Conservation (phyloP, 2,888 invertebrate species). For the Orthosia gothica region DNA sequence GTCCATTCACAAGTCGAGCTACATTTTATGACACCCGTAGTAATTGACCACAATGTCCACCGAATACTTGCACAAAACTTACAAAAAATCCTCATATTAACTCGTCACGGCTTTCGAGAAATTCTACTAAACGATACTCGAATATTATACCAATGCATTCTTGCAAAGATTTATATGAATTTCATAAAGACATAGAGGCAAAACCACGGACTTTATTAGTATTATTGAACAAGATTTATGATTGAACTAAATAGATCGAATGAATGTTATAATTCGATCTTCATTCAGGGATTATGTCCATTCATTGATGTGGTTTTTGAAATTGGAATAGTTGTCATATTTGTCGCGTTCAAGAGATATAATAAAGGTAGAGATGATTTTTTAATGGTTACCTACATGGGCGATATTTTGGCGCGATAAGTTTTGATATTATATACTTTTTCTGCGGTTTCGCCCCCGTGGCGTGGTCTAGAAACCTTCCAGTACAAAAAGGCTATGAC, state of each 20-base stretch:
- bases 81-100: conserved; percentile 76
- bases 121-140: conserved; percentile 74
- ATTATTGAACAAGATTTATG: conserved; percentile 68
- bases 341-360: conserved; percentile 20
- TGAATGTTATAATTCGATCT: conserved; percentile 63
- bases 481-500: too few relatives aligned
- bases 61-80: conserved; percentile 74
- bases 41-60: conserved; percentile 81
- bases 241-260: conserved; percentile 57
- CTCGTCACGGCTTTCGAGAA: conserved; percentile 81
- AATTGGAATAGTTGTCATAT: conserved; percentile 35
- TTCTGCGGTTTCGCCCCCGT: too few relatives aligned
- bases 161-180: conserved; percentile 83
- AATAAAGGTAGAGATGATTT: background rate
- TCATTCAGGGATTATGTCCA: conserved; percentile 50
- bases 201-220: conserved; percentile 63
- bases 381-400: background rate
- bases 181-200: conserved; percentile 83
- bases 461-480: too few relatives aligned
- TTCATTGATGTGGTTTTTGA: conserved; percentile 55
- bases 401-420: background rate
- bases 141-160: conserved; percentile 69
- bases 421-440: too few relatives aligned
- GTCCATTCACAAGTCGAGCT: conserved; percentile 77
- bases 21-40: conserved; percentile 85